phyloP scores from a whole-genome alignment of 2,113 vertebrate genomes.

The Petromus typicus region DNA sequence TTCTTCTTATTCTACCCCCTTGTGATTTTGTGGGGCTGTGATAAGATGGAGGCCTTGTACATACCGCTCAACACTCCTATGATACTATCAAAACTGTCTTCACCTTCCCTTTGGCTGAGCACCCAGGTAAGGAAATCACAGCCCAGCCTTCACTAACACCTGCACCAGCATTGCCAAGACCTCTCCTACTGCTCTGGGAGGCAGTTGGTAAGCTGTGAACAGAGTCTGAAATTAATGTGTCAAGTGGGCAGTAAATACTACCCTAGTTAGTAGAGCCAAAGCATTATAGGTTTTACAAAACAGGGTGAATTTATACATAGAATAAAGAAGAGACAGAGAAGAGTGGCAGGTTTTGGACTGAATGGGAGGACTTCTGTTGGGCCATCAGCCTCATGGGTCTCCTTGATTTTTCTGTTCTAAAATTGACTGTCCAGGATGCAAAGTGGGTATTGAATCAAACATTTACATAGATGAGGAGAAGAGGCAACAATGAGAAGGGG shows the following conservation, averaged over 20 bases:
- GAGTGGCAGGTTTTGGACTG: not conserved
- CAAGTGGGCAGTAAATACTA: not conserved
- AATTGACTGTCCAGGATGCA: not conserved
- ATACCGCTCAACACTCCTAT: not conserved
- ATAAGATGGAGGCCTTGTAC: not conserved
- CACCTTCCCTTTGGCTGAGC: not conserved
- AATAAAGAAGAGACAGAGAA: not conserved
- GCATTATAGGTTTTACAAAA: conserved; percentile 48
- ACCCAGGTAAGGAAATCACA: not conserved
- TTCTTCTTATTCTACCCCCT: not conserved
- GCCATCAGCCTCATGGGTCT: accelerated
- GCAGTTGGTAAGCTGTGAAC: not conserved
- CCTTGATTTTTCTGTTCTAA: conserved; percentile 60
- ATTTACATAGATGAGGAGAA: not conserved
- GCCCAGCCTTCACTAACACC: not conserved
- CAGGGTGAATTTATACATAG: not conserved
- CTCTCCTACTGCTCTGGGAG: not conserved
- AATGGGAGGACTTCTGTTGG: not conserved
- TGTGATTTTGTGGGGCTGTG: not conserved
- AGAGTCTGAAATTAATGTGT: not conserved
- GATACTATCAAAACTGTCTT: not conserved
- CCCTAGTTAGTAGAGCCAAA: not conserved
- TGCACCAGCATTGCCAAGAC: not conserved
- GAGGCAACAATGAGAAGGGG: not conserved
- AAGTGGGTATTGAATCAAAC: not conserved